These are phyloP conservation scores for Delia radicum DNA, from an alignment of 1,140 invertebrate species.

Conservation along the genomic window DNA sequence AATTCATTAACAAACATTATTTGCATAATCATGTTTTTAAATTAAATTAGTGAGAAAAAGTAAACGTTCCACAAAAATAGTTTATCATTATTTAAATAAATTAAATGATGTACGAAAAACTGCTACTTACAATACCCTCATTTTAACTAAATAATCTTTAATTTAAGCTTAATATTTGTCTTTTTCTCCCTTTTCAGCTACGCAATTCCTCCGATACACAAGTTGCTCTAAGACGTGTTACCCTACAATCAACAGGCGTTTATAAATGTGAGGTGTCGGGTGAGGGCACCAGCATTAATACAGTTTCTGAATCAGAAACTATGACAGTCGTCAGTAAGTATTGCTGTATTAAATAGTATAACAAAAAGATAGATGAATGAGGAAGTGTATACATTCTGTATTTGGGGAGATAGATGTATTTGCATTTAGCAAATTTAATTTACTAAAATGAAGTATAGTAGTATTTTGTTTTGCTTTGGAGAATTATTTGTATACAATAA, in stretches of 20 bases:
- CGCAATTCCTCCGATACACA: conserved; percentile 67
- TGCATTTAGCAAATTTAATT: too few species aligned
- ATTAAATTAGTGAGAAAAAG: conserved; percentile 9
- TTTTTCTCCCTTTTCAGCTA: conserved; percentile 59
- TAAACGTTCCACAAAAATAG: not conserved
- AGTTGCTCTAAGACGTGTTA: conserved; percentile 68
- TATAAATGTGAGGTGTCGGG: conserved; percentile 80
- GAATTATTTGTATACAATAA: not conserved
- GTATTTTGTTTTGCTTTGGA: not conserved
- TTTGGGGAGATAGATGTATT: too few species aligned
- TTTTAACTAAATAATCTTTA: not conserved
- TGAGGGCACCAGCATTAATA: conserved; percentile 74
- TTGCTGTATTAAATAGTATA: not conserved
- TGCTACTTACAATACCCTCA: not conserved
- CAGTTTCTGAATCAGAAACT: conserved; percentile 71
- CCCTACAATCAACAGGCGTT: conserved; percentile 67
- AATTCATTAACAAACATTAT: not conserved
- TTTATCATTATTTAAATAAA: not conserved
- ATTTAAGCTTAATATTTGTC: not conserved
- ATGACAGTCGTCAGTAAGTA: conserved; percentile 75
- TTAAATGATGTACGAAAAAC: not conserved
- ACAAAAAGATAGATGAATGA: not conserved
- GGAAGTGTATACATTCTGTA: too few species aligned
- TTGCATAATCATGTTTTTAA: conserved; percentile 4
- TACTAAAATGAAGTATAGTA: too few species aligned